Evolutionary conservation across 2,113 vertebrate species (phyloP).

Genomic region (Marcusenius ussheri): DNA sequence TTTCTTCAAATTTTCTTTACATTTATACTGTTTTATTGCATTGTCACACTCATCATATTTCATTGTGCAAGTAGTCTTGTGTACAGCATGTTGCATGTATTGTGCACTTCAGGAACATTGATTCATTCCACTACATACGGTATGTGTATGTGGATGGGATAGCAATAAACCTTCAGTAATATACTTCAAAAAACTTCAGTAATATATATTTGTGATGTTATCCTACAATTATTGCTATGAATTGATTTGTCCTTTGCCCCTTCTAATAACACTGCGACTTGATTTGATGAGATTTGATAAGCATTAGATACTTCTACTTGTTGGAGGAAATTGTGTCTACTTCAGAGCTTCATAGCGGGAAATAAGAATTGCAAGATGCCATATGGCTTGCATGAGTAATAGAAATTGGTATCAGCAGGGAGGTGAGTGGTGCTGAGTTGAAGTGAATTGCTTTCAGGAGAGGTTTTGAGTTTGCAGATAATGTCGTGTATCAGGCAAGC

Average conservation of each 20-base stretch:
- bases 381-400: not conserved
- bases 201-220: too few relatives aligned
- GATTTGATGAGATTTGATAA: not conserved
- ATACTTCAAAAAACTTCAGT: too few relatives aligned
- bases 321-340: not conserved
- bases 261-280: not conserved
- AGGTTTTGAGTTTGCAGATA: not conserved
- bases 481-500: not conserved
- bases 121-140: not conserved
- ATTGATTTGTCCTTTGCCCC: not conserved
- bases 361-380: conserved; percentile 1
- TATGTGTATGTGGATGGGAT: not conserved
- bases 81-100: not conserved
- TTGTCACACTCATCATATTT: not conserved
- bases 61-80: not conserved
- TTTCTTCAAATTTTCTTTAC: not conserved
- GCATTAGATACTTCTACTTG: not conserved
- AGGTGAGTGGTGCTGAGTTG: not conserved
- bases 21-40: not conserved
- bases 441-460: conserved; percentile 8
- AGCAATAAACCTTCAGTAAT: not conserved
- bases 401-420: not conserved
- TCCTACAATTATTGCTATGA: not conserved
- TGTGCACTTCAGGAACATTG: not conserved
- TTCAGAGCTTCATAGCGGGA: not conserved